Evolutionary conservation across 2,888 invertebrate species (phyloP).

Genomic region (Agrochola macilenta): DNA sequence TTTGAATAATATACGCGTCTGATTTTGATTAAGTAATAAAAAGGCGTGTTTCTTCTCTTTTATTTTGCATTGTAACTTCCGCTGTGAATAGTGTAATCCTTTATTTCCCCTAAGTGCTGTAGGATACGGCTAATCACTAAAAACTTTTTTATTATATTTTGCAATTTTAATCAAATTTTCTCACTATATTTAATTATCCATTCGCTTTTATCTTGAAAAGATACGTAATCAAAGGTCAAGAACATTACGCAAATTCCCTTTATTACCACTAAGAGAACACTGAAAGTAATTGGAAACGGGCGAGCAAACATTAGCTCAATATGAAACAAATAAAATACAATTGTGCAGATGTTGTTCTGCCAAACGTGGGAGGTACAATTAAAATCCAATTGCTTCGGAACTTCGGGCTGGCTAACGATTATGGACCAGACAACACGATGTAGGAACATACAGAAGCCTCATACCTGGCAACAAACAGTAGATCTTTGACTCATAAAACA

Average conservation of each 20-base stretch:
- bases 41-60: background rate
- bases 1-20: conserved; percentile 3
- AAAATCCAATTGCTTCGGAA: conserved; percentile 62
- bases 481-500: background rate
- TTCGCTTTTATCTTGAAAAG: conserved; percentile 1
- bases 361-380: conserved; percentile 62
- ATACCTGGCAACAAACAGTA: background rate
- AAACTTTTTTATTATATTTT: background rate
- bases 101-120: conserved; percentile 31
- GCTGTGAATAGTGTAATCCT: conserved; percentile 1
- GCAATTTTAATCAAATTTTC: conserved; percentile 21
- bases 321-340: conserved; percentile 63
- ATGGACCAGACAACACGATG: conserved; percentile 37
- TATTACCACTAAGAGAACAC: conserved; percentile 48
- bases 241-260: conserved; percentile 58
- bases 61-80: background rate
- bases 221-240: conserved; percentile 22
- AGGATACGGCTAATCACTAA: background rate
- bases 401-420: conserved; percentile 52
- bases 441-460: conserved; percentile 30
- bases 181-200: conserved; percentile 2
- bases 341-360: conserved; percentile 51
- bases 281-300: conserved; percentile 60
- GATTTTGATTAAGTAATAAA: background rate
- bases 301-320: conserved; percentile 63